phyloP scores from a whole-genome alignment of 2,797 vertebrate species.

The Anas capensis region DNA sequence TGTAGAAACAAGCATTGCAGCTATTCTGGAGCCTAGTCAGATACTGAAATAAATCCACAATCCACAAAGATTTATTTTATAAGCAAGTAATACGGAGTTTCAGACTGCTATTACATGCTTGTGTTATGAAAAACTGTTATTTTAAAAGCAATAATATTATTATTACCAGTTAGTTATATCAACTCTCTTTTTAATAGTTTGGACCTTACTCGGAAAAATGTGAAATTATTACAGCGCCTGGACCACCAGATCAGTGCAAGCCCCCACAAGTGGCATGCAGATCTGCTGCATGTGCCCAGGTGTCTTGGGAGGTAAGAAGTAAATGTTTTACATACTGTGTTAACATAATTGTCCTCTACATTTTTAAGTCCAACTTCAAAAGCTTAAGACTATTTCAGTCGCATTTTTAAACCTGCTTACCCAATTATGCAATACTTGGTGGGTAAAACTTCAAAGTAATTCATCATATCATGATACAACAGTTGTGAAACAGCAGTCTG shows the following conservation, averaged over 20 bases:
- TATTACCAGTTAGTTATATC: not conserved
- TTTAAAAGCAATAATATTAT: not conserved
- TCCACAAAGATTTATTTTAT: not conserved
- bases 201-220: constrained; percentile 92
- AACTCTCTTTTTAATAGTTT: constrained; percentile 81
- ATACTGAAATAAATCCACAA: not conserved
- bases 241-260: constrained; percentile 92
- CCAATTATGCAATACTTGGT: not conserved
- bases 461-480: not conserved
- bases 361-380: not conserved
- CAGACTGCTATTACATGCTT: not conserved
- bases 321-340: fast-evolving
- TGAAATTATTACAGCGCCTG: constrained; percentile 92
- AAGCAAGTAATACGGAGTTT: not conserved
- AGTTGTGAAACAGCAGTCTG: not conserved
- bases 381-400: not conserved
- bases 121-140: not conserved
- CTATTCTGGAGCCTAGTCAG: not conserved
- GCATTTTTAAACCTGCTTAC: not conserved
- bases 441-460: not conserved
- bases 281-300: constrained; percentile 91
- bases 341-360: not conserved
- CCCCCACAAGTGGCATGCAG: constrained; percentile 88
- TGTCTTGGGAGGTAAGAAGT: constrained; percentile 92
- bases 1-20: not conserved